A percentile compares a stretch with the other conserved stretches of the same genome.
phyloP scores from a whole-genome alignment of 2,797 vertebrate genomes.

The Mallotus villosus region DNA sequence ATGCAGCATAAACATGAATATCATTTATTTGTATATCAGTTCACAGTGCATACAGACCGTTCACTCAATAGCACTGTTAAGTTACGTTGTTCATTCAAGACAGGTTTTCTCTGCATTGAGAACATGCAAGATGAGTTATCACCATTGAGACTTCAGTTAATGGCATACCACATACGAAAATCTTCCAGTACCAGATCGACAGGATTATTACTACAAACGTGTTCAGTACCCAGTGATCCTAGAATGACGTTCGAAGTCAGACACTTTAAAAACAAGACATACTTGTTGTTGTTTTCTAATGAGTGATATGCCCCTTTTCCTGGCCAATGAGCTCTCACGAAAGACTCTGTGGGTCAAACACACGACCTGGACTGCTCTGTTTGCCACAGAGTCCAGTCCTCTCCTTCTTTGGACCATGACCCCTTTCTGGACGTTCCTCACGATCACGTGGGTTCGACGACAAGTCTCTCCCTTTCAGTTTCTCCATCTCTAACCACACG shows the following conservation, averaged over 20 bases:
- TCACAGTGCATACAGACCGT: conserved; percentile 76
- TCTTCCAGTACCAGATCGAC: conserved; percentile 33
- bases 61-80: conserved; percentile 64
- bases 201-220: conserved; percentile 14
- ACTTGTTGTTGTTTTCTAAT: background rate
- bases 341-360: background rate
- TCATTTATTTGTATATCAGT: conserved; percentile 68
- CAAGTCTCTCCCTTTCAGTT: background rate
- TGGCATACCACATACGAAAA: conserved; percentile 36
- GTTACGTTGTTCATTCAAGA: conserved; percentile 52
- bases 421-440: background rate
- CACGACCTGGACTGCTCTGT: background rate
- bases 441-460: background rate
- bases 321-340: background rate
- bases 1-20: conserved; percentile 53
- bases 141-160: conserved; percentile 30
- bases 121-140: conserved; percentile 67
- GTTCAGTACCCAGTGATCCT: conserved; percentile 13
- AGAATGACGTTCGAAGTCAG: conserved; percentile 17
- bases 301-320: background rate
- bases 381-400: background rate
- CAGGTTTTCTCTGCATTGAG: conserved; percentile 47
- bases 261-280: background rate
- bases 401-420: background rate
- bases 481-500: background rate